Percentiles rank a stretch among this genome's conserved stretches.
phyloP scores from a whole-genome alignment of 2,888 invertebrate species.

The Lithophane semibrunnea region DNA sequence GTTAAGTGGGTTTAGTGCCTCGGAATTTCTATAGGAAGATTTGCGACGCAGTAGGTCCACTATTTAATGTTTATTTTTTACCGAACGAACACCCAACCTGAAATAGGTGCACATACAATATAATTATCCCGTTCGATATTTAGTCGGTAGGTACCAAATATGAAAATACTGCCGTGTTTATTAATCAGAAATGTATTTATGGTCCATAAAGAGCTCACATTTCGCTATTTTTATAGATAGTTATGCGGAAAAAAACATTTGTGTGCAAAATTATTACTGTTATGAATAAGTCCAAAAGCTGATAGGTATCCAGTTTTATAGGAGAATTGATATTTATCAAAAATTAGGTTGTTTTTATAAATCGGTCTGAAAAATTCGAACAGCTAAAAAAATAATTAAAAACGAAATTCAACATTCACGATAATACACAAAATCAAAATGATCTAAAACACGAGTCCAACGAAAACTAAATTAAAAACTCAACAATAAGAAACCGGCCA shows the following conservation, averaged over 20 bases:
- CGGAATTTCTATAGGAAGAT: neutral
- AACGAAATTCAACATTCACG: neutral
- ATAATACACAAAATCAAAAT: neutral
- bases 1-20: neutral
- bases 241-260: neutral
- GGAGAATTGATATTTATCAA: neutral
- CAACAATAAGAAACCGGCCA: neutral
- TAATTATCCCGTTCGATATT: neutral
- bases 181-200: constrained; percentile 1
- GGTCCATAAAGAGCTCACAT: neutral
- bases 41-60: neutral
- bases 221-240: neutral
- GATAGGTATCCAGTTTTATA: neutral
- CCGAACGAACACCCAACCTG: neutral
- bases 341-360: neutral
- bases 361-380: neutral
- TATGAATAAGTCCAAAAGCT: constrained; percentile 8
- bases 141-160: neutral
- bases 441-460: neutral
- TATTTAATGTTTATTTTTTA: neutral
- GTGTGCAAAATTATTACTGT: neutral
- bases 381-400: too few relatives aligned
- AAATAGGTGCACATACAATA: neutral
- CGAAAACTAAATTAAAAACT: constrained; percentile 42
- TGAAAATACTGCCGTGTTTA: neutral